Evolutionary conservation across 2,113 vertebrate genomes (phyloP).

Genomic region (Montifringilla adamsi): DNA sequence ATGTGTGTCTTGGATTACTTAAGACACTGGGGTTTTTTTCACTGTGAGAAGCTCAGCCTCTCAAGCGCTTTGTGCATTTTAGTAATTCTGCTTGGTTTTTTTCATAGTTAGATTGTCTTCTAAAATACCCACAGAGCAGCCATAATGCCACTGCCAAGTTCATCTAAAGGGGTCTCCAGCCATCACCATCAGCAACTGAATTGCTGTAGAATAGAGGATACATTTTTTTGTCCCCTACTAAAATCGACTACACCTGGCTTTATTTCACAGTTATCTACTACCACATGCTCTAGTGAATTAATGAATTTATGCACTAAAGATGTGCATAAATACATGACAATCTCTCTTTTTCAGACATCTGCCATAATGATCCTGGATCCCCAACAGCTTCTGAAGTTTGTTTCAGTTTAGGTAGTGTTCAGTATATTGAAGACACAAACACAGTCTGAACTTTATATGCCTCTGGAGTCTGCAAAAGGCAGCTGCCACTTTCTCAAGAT

Average conservation of each 20-base stretch:
- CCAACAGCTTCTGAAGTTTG: background rate
- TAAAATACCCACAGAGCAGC: conserved; percentile 23
- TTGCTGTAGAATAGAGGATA: conserved; percentile 24
- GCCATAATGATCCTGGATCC: background rate
- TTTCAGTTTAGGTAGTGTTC: background rate
- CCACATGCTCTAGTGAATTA: background rate
- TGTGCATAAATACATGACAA: background rate
- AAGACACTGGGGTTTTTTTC: background rate
- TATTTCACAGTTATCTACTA: background rate
- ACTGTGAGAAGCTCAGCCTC: conserved; percentile 1
- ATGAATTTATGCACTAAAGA: background rate
- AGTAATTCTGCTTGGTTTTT: background rate
- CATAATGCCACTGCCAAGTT: background rate
- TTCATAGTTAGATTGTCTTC: background rate
- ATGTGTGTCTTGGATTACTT: background rate
- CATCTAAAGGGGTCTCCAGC: background rate
- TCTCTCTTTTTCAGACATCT: background rate
- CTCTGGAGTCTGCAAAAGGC: background rate
- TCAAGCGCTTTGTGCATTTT: background rate
- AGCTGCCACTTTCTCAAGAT: background rate
- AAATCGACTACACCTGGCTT: background rate
- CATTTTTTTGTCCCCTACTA: background rate
- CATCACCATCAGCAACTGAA: conserved; percentile 13
- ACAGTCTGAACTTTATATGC: background rate
- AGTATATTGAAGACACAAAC: background rate